Evolutionary conservation across 2,113 vertebrate genomes (phyloP).

Genomic region (Scophthalmus maximus): DNA sequence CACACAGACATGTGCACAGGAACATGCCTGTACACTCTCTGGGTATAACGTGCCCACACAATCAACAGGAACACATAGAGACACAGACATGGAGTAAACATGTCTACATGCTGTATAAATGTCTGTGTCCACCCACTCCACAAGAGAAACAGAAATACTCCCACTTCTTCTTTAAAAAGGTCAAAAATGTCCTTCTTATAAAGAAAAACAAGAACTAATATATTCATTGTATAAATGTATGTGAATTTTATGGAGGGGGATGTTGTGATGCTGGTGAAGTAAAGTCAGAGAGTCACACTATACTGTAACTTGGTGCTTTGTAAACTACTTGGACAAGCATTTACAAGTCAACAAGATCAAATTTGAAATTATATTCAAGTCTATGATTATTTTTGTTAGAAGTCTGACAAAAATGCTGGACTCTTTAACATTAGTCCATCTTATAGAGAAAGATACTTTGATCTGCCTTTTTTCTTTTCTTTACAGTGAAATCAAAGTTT

Average conservation of each 20-base stretch:
- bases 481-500: constrained; percentile 6
- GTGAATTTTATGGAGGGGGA: neutral
- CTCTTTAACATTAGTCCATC: neutral
- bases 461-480: neutral
- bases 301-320: neutral
- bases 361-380: too few relatives aligned
- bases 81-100: constrained; percentile 21
- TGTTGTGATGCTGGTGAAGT: neutral
- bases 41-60: constrained; percentile 19
- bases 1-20: constrained; percentile 33
- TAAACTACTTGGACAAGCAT: too few relatives aligned
- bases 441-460: neutral
- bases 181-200: neutral
- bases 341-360: neutral
- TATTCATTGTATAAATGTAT: constrained; percentile 16
- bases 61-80: constrained; percentile 17
- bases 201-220: neutral
- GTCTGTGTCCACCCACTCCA: constrained; percentile 28
- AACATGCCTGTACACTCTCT: constrained; percentile 23
- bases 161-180: constrained; percentile 9
- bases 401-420: too few relatives aligned
- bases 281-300: constrained; percentile 10
- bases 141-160: constrained; percentile 14
- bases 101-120: constrained; percentile 14
- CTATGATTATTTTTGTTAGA: too few relatives aligned